Conservation (phyloP, 1,140 invertebrate species). For the Antheraea mylitta region DNA sequence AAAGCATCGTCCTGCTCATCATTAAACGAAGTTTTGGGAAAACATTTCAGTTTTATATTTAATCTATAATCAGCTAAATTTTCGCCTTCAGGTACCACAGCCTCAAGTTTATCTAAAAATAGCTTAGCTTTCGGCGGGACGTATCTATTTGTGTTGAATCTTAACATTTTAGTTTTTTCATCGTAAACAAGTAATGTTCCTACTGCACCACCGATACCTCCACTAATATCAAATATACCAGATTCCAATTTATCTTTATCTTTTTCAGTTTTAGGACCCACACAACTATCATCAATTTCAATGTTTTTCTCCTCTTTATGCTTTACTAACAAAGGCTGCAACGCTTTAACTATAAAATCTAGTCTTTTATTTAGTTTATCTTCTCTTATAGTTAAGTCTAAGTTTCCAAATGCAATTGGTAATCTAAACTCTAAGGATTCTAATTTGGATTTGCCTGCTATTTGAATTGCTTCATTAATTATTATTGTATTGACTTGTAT, state of each 20-base stretch:
- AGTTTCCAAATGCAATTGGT: slow-evolving; percentile 23
- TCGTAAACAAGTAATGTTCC: slow-evolving; percentile 22
- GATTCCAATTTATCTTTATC: slow-evolving; percentile 10
- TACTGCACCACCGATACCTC: slow-evolving; percentile 21
- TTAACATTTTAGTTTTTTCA: slow-evolving; percentile 10
- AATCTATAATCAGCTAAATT: slow-evolving; percentile 18
- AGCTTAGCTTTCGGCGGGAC: slow-evolving; percentile 2
- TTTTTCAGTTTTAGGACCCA: slow-evolving; percentile 9
- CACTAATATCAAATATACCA: slow-evolving; percentile 14
- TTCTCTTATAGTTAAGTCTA: slow-evolving; percentile 18
- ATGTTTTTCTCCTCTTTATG: slow-evolving; percentile 10
- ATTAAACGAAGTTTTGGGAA: slow-evolving; percentile 20
- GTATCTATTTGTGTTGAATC: slow-evolving; percentile 15
- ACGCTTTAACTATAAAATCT: slow-evolving; percentile 5
- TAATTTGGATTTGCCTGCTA: slow-evolving; percentile 16
- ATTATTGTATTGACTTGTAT: slow-evolving; percentile 11
- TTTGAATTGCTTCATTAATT: slow-evolving; percentile 16
- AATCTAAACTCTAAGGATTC: slow-evolving; percentile 14
- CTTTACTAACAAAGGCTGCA: slow-evolving; percentile 11
- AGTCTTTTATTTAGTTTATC: slow-evolving; percentile 8
- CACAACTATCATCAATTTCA: slow-evolving; percentile 12
- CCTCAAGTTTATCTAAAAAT: slow-evolving; percentile 9
- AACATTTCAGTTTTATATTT: slow-evolving; percentile 14
- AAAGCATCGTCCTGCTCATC: slow-evolving; percentile 14
- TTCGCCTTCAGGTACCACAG: slow-evolving; percentile 7